Conservation (phyloP, 2,888 invertebrate genomes). For the Matsumyia berberina region DNA sequence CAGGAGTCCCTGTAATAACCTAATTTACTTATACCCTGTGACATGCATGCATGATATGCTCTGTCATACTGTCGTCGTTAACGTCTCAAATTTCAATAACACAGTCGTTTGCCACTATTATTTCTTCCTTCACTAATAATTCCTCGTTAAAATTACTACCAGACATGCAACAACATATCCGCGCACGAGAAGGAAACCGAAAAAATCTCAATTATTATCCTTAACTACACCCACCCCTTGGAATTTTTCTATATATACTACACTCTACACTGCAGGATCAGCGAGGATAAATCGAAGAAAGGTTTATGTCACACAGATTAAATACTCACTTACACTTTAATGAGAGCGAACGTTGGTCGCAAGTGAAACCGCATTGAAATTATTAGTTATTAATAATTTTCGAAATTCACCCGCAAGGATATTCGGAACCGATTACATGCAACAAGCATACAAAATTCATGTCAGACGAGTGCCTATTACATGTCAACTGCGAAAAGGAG, state of each 20-base stretch:
- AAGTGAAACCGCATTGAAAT: constrained; percentile 75
- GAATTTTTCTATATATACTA: neutral
- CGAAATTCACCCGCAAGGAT: constrained; percentile 56
- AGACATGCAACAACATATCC: constrained; percentile 67
- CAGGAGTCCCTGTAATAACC: constrained; percentile 71
- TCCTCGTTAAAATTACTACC: constrained; percentile 63
- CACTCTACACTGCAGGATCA: neutral
- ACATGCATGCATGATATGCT: constrained; percentile 70
- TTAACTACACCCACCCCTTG: constrained; percentile 48
- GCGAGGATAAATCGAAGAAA: constrained; percentile 7
- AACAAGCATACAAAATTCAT: constrained; percentile 72
- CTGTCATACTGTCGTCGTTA: constrained; percentile 56
- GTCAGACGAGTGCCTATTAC: constrained; percentile 51
- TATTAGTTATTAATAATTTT: constrained; percentile 76
- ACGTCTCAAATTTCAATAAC: constrained; percentile 74
- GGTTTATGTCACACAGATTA: constrained; percentile 58
- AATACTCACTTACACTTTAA: constrained; percentile 71
- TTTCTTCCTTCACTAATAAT: constrained; percentile 42
- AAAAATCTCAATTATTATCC: constrained; percentile 74
- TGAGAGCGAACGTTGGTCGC: constrained; percentile 68
- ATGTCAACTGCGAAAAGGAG: constrained; percentile 31
- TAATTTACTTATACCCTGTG: constrained; percentile 70
- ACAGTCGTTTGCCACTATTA: constrained; percentile 57
- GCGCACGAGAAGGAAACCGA: constrained; percentile 33
- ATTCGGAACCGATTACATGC: constrained; percentile 55